Conservation (phyloP, 2,113 vertebrate genomes). For the Edolisoma coerulescens region DNA sequence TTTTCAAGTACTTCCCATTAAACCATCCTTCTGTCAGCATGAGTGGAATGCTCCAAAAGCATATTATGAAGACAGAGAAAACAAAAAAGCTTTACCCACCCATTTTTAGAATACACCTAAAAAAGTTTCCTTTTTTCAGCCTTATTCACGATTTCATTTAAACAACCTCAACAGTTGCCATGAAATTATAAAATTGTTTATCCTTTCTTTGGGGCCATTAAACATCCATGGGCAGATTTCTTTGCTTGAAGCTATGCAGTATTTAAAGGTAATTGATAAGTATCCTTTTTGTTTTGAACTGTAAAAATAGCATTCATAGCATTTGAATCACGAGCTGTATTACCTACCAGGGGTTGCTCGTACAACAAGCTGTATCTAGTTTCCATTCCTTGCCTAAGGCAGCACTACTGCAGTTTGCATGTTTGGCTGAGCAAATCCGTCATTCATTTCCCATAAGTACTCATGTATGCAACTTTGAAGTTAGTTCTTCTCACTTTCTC, state of each 20-base stretch:
- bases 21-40: neutral
- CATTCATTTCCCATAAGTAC: neutral
- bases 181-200: neutral
- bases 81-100: neutral
- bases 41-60: neutral
- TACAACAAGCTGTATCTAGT: neutral
- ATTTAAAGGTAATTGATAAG: neutral
- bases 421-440: neutral
- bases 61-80: neutral
- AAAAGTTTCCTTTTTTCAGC: neutral
- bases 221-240: neutral
- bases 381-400: neutral
- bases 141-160: neutral
- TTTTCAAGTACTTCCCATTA: neutral
- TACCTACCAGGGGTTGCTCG: neutral
- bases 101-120: neutral
- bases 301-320: neutral
- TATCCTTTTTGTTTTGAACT: neutral
- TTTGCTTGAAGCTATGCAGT: neutral
- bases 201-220: neutral
- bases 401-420: neutral
- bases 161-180: neutral
- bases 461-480: neutral
- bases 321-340: neutral
- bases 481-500: neutral